Conservation (phyloP, 2,797 vertebrate genomes). For the Muscicapa comitata region DNA sequence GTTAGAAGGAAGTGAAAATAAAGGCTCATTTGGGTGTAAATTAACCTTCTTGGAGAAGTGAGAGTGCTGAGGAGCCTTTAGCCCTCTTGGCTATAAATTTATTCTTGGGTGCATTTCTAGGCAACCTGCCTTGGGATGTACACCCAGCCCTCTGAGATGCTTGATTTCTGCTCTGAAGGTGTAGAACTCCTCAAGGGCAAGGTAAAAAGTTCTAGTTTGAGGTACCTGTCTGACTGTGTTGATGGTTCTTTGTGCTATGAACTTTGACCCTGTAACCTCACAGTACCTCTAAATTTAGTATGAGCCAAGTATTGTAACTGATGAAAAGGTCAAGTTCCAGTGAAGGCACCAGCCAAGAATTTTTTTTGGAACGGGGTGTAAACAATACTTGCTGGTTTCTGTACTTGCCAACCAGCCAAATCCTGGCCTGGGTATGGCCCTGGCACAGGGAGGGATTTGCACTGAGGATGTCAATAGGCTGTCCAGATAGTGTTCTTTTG, state of each 20-base stretch:
- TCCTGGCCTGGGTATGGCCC: background rate
- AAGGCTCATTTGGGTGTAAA: background rate
- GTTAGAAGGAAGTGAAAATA: background rate
- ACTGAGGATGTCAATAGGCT: background rate
- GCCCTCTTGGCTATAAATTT: background rate
- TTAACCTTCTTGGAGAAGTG: background rate
- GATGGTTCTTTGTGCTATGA: background rate
- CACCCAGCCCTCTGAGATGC: background rate
- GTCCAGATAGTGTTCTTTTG: background rate
- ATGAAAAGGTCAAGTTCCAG: slow-evolving; percentile 26
- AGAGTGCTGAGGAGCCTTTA: background rate
- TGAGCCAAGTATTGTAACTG: slow-evolving; percentile 21
- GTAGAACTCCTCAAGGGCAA: background rate
- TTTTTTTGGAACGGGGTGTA: background rate
- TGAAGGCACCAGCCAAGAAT: background rate
- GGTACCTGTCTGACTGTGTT: background rate
- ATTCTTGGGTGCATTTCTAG: background rate
- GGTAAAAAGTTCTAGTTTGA: background rate
- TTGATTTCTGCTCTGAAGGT: background rate
- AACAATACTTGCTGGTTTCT: slow-evolving; percentile 2
- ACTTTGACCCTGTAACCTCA: slow-evolving; percentile 28
- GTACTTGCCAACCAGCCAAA: background rate
- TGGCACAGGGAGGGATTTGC: background rate
- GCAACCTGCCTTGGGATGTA: background rate
- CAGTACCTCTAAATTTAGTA: background rate